A percentile compares a stretch with the other conserved stretches of the same genome.
Conservation (phyloP, 1,140 invertebrate genomes). For the Aleiodes sp. region DNA sequence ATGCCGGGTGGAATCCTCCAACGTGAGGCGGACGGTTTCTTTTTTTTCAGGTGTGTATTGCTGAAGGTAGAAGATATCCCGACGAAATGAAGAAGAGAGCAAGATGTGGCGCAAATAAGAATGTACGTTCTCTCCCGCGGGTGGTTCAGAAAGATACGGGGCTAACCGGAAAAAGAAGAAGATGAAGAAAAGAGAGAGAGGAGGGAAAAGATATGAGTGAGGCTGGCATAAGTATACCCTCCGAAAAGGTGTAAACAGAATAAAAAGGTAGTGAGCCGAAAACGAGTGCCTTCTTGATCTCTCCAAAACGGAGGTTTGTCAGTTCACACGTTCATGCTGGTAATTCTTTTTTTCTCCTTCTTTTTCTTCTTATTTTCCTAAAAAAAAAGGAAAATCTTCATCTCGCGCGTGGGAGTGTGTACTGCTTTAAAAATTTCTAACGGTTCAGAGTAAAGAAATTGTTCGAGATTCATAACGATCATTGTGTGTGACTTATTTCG, state of each 20-base stretch:
- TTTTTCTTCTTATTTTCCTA: slow-evolving; percentile 32
- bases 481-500: too few relatives aligned
- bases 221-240: slow-evolving; percentile 56
- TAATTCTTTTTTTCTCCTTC: slow-evolving; percentile 25
- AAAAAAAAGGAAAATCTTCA: too few relatives aligned
- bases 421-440: too few relatives aligned
- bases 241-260: slow-evolving; percentile 53
- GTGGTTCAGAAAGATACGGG: too few relatives aligned
- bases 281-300: slow-evolving; percentile 50
- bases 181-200: slow-evolving; percentile 1
- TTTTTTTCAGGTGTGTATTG: neutral
- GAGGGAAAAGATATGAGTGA: slow-evolving; percentile 44
- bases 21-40: neutral
- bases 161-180: slow-evolving; percentile 7
- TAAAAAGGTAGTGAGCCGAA: slow-evolving; percentile 45
- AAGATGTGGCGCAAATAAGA: too few relatives aligned
- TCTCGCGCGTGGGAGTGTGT: too few relatives aligned
- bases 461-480: too few relatives aligned
- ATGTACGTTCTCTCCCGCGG: too few relatives aligned
- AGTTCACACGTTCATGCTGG: slow-evolving; percentile 52
- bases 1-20: slow-evolving; percentile 31
- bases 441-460: too few relatives aligned
- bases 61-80: neutral
- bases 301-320: slow-evolving; percentile 46
- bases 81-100: neutral